phyloP scores from a whole-genome alignment of 2,113 vertebrate genomes.

The Galeopterus variegatus region DNA sequence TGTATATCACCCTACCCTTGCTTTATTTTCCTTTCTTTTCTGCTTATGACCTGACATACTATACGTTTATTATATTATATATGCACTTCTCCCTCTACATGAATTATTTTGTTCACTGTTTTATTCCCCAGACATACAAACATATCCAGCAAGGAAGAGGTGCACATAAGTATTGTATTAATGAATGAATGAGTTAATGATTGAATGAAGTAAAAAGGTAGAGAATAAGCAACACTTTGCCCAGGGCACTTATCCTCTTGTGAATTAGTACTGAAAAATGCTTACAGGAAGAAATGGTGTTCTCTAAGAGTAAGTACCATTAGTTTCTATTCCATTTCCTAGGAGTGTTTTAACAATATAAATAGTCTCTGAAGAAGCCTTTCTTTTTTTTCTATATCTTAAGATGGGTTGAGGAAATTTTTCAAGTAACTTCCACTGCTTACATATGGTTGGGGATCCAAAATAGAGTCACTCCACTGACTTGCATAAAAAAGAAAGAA shows the following conservation, averaged over 20 bases:
- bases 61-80: neutral
- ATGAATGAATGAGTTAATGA: neutral
- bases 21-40: neutral
- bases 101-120: neutral
- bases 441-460: no score
- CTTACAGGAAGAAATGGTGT: neutral
- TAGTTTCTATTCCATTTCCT: neutral
- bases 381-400: neutral
- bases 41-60: neutral
- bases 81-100: neutral
- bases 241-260: neutral
- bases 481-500: neutral
- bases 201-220: neutral
- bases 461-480: neutral
- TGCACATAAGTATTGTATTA: neutral
- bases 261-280: neutral
- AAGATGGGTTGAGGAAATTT: neutral
- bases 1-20: neutral
- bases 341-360: neutral
- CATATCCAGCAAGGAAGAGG: no score
- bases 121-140: no score
- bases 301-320: neutral
- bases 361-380: neutral
- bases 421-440: neutral
- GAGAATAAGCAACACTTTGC: neutral